These are phyloP conservation scores for Littorina saxatilis DNA, from an alignment of 1,140 invertebrate genomes.

Conservation along the genomic window DNA sequence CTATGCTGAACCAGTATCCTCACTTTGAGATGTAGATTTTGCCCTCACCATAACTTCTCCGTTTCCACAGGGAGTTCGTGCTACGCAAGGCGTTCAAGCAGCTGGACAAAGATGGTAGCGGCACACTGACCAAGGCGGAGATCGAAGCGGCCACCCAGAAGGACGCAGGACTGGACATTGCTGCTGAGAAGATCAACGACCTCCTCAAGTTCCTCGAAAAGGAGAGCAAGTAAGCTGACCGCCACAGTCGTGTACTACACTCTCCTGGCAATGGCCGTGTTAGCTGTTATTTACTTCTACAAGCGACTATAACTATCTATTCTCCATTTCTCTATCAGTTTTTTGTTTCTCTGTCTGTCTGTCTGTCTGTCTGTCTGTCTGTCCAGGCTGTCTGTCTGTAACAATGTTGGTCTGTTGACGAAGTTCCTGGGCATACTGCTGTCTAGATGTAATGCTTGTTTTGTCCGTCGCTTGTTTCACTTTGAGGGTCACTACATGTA, in stretches of 20 bases:
- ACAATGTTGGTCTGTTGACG: too few relatives aligned
- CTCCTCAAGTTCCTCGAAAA: slow-evolving; percentile 56
- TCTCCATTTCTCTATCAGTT: too few relatives aligned
- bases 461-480: too few relatives aligned
- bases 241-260: slow-evolving; percentile 56
- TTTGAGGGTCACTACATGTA: too few relatives aligned
- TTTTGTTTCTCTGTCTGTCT: too few relatives aligned
- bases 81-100: slow-evolving; percentile 60
- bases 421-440: too few relatives aligned
- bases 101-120: slow-evolving; percentile 64
- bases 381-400: too few relatives aligned
- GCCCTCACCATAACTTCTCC: not conserved
- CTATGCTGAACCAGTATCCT: not conserved
- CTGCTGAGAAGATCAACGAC: slow-evolving; percentile 60
- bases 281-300: too few relatives aligned
- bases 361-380: too few relatives aligned
- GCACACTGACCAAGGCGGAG: slow-evolving; percentile 61
- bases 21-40: not conserved
- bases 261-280: too few relatives aligned
- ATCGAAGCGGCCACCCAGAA: slow-evolving; percentile 54
- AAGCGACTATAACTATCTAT: too few relatives aligned
- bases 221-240: slow-evolving; percentile 49
- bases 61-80: slow-evolving; percentile 54
- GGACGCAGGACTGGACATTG: slow-evolving; percentile 54
- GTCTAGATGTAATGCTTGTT: too few relatives aligned